phyloP scores from a whole-genome alignment of 2,888 invertebrate genomes.

The Escarpia spicata region DNA sequence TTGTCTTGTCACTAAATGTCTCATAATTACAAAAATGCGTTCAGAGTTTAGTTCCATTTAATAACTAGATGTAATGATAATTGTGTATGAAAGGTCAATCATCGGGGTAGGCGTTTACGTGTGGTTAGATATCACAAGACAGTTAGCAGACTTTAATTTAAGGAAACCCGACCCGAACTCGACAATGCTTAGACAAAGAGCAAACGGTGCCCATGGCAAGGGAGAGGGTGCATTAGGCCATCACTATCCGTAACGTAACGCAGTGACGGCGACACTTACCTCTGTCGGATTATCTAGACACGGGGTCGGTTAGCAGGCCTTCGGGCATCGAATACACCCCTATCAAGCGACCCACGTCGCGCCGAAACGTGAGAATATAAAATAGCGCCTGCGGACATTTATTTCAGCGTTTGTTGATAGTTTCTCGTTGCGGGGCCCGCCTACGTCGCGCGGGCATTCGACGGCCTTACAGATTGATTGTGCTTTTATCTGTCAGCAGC shows the following conservation, averaged over 20 bases:
- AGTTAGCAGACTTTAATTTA: background rate
- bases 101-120: background rate
- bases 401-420: slow-evolving; percentile 16
- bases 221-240: background rate
- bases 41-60: background rate
- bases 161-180: background rate
- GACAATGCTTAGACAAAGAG: background rate
- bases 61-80: background rate
- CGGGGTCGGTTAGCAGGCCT: background rate
- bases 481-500: slow-evolving; percentile 12
- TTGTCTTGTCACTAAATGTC: background rate
- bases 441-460: background rate
- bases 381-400: background rate
- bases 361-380: slow-evolving; percentile 13
- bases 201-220: background rate
- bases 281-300: slow-evolving; percentile 1
- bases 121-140: background rate
- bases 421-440: background rate
- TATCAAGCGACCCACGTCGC: background rate
- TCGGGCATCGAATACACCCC: background rate
- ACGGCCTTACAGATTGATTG: background rate
- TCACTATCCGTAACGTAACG: background rate
- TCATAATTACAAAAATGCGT: background rate
- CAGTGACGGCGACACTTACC: slow-evolving; percentile 13
- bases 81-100: background rate